Evolutionary conservation across 2,888 invertebrate species (phyloP), one percentile per base, ranked within the genome.

Genomic region (Cephus sareptanus): DNA sequence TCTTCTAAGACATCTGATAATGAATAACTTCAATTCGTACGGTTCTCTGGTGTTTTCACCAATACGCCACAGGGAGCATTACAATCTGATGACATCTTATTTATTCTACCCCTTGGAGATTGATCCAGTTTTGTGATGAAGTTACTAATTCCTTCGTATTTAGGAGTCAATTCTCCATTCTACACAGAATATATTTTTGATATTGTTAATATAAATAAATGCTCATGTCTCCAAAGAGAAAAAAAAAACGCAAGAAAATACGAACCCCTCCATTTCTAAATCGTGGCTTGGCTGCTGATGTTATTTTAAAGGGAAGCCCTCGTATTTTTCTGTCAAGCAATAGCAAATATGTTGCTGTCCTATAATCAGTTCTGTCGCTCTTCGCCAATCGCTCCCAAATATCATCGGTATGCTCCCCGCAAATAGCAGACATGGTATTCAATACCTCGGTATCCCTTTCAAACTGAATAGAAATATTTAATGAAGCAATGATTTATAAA

Each of bases 341-440:
- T 69, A 97, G 90, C 81, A 95, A 93, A 91, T 97, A 97, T 0
- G 96, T 96, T 4, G 96, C 95, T 1, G 95, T 95, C 86, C 94
- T 92, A 89, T 96, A 95, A 91, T 96, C 95, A 87, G 89, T 87
- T 78, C 90, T 82, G 71, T 86, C 85, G 68, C 89, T 90, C 79
- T 85, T 87, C 13, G 82, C 88, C 71, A 94, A 84, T 82, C 91
- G 90, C 35, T 88, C 88, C 93, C 93, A 93, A 89, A 94, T 91
- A 33, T 90, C 90, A 34, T 92, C 91, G n/a, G 86, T 83, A 31
- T 88, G 86, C 76, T 89, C 86, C 13, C 88, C 86, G 74, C 88
- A 88, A 83, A 90, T 87, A 11, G 87, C 85, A 12, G 90, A 89
- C 89, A 92, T 89, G 12, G 89, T 87, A 31, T 85, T 85, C 34